A percentile compares a stretch with the other conserved stretches of the same genome.
Evolutionary conservation across 2,888 invertebrate genomes (phyloP).

Genomic region (Tanypteryx hageni): DNA sequence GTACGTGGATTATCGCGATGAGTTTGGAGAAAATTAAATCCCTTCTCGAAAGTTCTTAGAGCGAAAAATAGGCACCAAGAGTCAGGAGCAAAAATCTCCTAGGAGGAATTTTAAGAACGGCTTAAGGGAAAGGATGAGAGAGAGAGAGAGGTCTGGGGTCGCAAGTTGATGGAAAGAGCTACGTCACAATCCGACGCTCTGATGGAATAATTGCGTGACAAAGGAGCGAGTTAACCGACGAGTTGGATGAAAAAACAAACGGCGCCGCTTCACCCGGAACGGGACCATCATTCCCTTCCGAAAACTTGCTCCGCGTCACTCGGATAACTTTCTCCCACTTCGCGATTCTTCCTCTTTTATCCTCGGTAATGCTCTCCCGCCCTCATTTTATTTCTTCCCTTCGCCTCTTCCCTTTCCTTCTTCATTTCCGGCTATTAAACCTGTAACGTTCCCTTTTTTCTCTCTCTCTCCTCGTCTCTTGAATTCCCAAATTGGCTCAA

Average conservation of each 20-base stretch:
- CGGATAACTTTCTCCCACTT: slow-evolving; percentile 10
- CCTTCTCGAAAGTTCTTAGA: neutral
- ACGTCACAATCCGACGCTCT: neutral
- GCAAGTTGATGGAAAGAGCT: neutral
- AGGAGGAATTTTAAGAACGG: too few species aligned
- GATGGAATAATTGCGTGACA: slow-evolving; percentile 30
- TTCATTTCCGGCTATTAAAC: too few species aligned
- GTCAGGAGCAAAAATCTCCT: neutral
- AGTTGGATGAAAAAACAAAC: slow-evolving; percentile 3
- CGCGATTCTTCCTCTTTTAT: neutral
- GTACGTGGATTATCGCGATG: neutral
- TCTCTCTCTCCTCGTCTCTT: neutral
- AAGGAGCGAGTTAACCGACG: slow-evolving; percentile 20
- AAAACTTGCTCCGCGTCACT: neutral
- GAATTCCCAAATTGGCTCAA: slow-evolving; percentile 11
- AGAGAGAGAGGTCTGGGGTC: neutral
- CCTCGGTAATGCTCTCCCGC: neutral
- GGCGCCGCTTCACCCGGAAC: neutral
- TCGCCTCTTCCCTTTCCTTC: neutral
- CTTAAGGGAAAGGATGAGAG: neutral
- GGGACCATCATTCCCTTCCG: neutral
- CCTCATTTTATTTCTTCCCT: neutral
- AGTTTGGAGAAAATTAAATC: neutral
- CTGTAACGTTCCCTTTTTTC: neutral
- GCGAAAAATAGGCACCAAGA: neutral